Percentiles rank a stretch among this genome's conserved stretches.
These are phyloP conservation scores for Mus spretus DNA, from an alignment of 2,797 vertebrate genomes.

Conservation along the genomic window DNA sequence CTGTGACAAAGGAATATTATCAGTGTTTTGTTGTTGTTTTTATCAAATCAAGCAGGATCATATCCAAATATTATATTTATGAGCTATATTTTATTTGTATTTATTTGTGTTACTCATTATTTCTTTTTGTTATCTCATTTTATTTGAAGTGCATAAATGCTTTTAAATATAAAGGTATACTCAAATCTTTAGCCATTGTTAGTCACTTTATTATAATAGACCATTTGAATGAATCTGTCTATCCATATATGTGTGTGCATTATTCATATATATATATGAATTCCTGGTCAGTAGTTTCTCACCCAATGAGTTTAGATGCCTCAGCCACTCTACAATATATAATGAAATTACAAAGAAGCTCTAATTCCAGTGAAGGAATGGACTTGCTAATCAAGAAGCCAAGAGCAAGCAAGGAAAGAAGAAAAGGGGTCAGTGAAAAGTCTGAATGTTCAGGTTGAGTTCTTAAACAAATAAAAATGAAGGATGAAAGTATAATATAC, in stretches of 20 bases:
- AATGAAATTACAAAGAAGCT: not conserved
- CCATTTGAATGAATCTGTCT: not conserved
- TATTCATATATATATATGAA: not conserved
- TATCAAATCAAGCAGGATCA: not conserved
- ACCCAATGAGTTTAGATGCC: not conserved
- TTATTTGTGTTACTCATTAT: conserved; percentile 6
- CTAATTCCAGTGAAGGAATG: not conserved
- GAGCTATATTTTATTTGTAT: conserved; percentile 3
- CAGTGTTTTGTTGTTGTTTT: not conserved
- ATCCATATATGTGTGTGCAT: no score
- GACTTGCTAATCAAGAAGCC: not conserved
- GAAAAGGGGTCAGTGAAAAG: not conserved
- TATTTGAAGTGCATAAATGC: not conserved
- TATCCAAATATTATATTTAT: conserved; percentile 9
- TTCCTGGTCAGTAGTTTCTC: not conserved
- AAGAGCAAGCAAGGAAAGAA: not conserved
- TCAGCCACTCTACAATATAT: not conserved
- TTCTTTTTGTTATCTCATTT: not conserved
- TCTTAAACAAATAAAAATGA: not conserved
- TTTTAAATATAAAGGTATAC: not conserved
- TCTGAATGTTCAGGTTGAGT: not conserved
- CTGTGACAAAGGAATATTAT: not conserved
- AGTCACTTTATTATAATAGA: not conserved
- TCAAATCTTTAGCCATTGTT: not conserved
- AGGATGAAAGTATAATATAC: not conserved